Conservation (phyloP, 2,888 invertebrate species). For the Lypha dubia region DNA sequence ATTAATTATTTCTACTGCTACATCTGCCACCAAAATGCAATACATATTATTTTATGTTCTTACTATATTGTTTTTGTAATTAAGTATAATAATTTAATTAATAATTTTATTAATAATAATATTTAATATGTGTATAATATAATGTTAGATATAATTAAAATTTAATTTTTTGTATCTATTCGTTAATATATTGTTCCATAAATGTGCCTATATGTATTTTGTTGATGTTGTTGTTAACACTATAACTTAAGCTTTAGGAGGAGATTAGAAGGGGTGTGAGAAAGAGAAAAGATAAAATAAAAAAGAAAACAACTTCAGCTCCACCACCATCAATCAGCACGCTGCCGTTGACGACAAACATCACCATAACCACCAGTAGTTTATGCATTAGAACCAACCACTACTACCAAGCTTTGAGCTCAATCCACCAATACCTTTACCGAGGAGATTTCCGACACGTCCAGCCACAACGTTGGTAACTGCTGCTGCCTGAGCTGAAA, state of each 20-base stretch:
- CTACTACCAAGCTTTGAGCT: conserved; percentile 94
- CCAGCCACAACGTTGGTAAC: conserved; percentile 87
- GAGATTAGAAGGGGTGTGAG: background rate
- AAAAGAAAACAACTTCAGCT: conserved; percentile 35
- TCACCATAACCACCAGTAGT: conserved; percentile 59
- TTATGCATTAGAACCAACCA: conserved; percentile 89
- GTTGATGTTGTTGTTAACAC: conserved; percentile 58
- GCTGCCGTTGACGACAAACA: conserved; percentile 24
- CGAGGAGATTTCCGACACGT: conserved; percentile 94
- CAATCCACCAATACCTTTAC: conserved; percentile 94
- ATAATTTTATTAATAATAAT: conserved; percentile 54
- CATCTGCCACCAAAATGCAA: conserved; percentile 73
- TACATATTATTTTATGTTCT: conserved; percentile 65
- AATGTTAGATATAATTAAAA: conserved; percentile 67
- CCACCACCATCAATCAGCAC: conserved; percentile 39
- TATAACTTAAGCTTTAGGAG: conserved; percentile 55
- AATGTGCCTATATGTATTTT: conserved; percentile 70
- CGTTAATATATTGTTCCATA: conserved; percentile 71
- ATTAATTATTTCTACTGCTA: conserved; percentile 73
- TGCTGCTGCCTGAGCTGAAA: conserved; percentile 81
- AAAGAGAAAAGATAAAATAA: conserved; percentile 15
- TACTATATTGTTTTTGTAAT: conserved; percentile 49
- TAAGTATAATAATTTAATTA: conserved; percentile 61
- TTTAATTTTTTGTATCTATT: conserved; percentile 70
- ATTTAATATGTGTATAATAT: conserved; percentile 47